A percentile compares a stretch with the other conserved stretches of the same genome.
phyloP scores from a whole-genome alignment of 1,140 invertebrate species.

The Lanistes nyassanus region DNA sequence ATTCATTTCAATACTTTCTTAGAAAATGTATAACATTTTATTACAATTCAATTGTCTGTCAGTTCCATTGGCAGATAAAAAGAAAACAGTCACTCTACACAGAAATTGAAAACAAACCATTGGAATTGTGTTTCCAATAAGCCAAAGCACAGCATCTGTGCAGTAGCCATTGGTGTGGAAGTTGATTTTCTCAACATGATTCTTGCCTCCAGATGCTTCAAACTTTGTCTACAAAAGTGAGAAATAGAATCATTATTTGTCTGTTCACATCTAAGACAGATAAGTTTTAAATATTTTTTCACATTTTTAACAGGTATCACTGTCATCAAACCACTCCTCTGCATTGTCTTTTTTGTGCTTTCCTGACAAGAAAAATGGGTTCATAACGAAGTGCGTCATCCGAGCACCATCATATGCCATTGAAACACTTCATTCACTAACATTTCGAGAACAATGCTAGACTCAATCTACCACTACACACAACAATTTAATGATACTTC shows the following conservation, averaged over 20 bases:
- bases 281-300: neutral
- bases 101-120: slow-evolving; percentile 23
- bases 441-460: no score
- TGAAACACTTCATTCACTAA: no score
- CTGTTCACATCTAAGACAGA: neutral
- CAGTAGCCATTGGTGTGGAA: slow-evolving; percentile 42
- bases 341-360: neutral
- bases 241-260: neutral
- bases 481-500: no score
- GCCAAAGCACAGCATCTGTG: slow-evolving; percentile 39
- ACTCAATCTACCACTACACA: no score
- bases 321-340: neutral
- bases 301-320: neutral
- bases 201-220: slow-evolving; percentile 6
- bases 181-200: slow-evolving; percentile 30
- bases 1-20: no score
- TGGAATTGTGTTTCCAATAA: slow-evolving; percentile 17
- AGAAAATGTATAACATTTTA: no score
- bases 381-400: no score
- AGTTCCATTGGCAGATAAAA: no score
- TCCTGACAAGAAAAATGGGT: no score
- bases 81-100: neutral
- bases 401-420: no score
- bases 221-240: neutral
- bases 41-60: no score